Percentiles rank a stretch among this genome's conserved stretches.
phyloP scores from a whole-genome alignment of 2,888 invertebrate species.

The Synergus itoensis region DNA sequence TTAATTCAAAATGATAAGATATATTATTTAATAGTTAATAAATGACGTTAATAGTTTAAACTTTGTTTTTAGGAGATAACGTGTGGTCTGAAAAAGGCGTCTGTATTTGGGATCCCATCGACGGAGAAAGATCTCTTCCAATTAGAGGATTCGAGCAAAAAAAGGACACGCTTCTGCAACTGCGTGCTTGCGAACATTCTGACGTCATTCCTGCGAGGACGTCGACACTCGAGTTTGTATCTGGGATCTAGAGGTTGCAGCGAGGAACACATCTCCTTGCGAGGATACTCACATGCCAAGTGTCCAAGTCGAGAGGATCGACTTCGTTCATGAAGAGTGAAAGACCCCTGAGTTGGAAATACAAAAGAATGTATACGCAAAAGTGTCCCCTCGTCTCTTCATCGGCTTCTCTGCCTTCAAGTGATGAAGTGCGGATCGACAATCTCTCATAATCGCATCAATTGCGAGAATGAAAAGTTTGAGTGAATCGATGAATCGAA shows the following conservation, averaged over 20 bases:
- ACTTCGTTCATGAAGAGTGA: conserved; percentile 26
- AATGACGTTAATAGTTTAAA: background rate
- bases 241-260: conserved; percentile 17
- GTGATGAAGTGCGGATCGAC: conserved; percentile 22
- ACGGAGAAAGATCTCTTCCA: conserved; percentile 4
- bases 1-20: background rate
- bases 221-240: conserved; percentile 17
- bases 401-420: background rate
- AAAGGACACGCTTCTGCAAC: conserved; percentile 31
- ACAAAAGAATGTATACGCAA: conserved; percentile 23
- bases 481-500: background rate
- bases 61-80: conserved; percentile 3
- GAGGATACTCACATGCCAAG: conserved; percentile 10
- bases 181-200: conserved; percentile 38
- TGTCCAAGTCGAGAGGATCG: background rate
- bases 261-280: conserved; percentile 15
- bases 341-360: conserved; percentile 30
- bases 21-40: no score
- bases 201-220: conserved; percentile 38
- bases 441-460: conserved; percentile 24
- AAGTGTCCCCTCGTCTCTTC: background rate
- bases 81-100: conserved; percentile 22
- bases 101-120: conserved; percentile 15
- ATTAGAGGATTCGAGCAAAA: conserved; percentile 24
- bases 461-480: conserved; percentile 13